These are phyloP conservation scores for Ectemnius cavifrons DNA, from an alignment of 2,888 invertebrate genomes.

Conservation along the genomic window DNA sequence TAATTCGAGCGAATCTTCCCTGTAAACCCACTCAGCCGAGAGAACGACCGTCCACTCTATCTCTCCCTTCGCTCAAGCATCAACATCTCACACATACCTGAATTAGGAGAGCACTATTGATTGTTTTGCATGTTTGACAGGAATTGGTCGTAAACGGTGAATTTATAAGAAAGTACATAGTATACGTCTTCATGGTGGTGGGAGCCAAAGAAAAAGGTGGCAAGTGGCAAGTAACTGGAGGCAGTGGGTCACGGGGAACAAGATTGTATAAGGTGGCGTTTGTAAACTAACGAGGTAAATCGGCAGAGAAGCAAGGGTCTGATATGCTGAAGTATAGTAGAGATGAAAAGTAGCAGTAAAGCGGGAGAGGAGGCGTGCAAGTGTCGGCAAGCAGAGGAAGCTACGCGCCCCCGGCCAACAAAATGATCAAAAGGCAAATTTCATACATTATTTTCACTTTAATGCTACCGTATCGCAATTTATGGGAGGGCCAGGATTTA, in stretches of 20 bases:
- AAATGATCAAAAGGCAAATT: slow-evolving; percentile 77
- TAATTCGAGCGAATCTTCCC: slow-evolving; percentile 39
- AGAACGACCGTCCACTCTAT: slow-evolving; percentile 11
- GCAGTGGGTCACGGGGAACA: too few species aligned
- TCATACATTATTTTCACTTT: slow-evolving; percentile 77
- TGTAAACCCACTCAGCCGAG: slow-evolving; percentile 29
- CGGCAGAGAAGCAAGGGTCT: slow-evolving; percentile 14
- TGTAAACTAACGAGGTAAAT: slow-evolving; percentile 12
- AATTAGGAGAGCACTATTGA: too few species aligned
- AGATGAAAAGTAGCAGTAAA: slow-evolving; percentile 20
- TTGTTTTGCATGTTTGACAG: too few species aligned
- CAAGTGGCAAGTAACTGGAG: background rate
- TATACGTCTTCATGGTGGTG: too few species aligned
- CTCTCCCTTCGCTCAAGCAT: background rate
- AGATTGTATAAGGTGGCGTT: too few species aligned
- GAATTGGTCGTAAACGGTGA: too few species aligned
- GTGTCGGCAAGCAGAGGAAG: slow-evolving; percentile 57
- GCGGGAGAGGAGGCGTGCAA: slow-evolving; percentile 38
- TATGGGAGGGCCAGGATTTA: slow-evolving; percentile 75
- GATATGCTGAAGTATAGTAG: slow-evolving; percentile 17
- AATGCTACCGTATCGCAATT: slow-evolving; percentile 77
- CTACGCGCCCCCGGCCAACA: slow-evolving; percentile 75
- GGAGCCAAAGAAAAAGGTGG: background rate
- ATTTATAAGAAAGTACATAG: background rate
- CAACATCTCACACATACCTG: too few species aligned